These are phyloP conservation scores for Heliornis fulica DNA, from an alignment of 2,113 vertebrate species.

Conservation along the genomic window DNA sequence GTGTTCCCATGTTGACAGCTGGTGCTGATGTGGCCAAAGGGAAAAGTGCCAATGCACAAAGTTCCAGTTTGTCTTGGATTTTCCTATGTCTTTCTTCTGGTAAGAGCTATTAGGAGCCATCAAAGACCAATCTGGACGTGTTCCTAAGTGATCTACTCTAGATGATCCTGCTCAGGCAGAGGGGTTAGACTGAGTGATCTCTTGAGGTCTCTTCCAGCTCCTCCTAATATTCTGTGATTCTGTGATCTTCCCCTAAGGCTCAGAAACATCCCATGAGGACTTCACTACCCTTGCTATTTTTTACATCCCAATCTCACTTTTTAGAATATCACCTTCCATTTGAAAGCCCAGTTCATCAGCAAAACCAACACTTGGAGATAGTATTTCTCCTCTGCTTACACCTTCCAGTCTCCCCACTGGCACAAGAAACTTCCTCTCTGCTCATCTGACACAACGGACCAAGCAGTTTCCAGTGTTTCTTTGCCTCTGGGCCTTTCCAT, in stretches of 20 bases:
- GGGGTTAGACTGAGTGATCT: too few relatives aligned
- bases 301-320: background rate
- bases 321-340: background rate
- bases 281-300: background rate
- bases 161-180: too few relatives aligned
- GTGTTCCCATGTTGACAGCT: background rate
- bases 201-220: too few relatives aligned
- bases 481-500: background rate
- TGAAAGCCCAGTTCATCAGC: background rate
- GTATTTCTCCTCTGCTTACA: background rate
- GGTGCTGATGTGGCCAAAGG: background rate
- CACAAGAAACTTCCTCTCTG: background rate
- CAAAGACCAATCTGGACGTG: too few relatives aligned
- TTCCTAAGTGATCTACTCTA: too few relatives aligned
- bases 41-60: background rate
- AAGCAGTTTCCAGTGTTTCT: background rate
- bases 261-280: background rate
- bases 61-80: background rate
- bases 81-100: background rate
- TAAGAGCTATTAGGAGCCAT: background rate
- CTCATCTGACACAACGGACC: background rate
- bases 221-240: too few relatives aligned
- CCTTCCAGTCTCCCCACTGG: fast-evolving
- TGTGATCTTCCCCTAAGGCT: background rate
- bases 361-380: background rate